phyloP scores from a whole-genome alignment of 2,797 vertebrate species.

The Toxotes lorentzi region DNA sequence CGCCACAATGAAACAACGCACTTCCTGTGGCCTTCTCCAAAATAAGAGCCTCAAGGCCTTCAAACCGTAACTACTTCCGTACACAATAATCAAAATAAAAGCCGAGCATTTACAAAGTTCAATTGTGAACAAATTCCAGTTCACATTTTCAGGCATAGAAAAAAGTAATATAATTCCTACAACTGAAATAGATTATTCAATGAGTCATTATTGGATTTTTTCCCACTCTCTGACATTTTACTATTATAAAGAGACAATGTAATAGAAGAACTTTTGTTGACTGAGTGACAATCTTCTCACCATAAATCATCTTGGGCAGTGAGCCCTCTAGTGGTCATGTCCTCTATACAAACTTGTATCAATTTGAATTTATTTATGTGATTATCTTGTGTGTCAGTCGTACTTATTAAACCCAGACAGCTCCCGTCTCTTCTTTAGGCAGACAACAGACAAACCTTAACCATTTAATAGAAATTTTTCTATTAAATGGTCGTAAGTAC shows the following conservation, averaged over 20 bases:
- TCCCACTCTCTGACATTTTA: too few species aligned
- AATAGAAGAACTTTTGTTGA: too few species aligned
- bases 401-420: neutral
- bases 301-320: neutral
- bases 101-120: neutral
- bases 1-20: rapidly evolving
- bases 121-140: neutral
- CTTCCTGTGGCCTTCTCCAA: conserved; percentile 43
- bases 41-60: neutral
- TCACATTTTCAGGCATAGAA: too few species aligned
- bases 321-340: neutral
- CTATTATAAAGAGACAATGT: too few species aligned
- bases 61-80: neutral
- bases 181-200: too few species aligned
- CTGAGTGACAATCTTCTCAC: neutral
- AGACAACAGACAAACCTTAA: too few species aligned
- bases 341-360: neutral
- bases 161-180: too few species aligned
- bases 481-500: too few species aligned
- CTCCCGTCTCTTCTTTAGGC: too few species aligned
- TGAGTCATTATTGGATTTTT: too few species aligned
- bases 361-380: neutral
- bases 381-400: neutral
- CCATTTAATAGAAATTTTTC: too few species aligned
- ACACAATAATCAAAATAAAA: conserved; percentile 37